Evolutionary conservation across 2,888 invertebrate genomes (phyloP).

Genomic region (Lumbricus terrestris): DNA sequence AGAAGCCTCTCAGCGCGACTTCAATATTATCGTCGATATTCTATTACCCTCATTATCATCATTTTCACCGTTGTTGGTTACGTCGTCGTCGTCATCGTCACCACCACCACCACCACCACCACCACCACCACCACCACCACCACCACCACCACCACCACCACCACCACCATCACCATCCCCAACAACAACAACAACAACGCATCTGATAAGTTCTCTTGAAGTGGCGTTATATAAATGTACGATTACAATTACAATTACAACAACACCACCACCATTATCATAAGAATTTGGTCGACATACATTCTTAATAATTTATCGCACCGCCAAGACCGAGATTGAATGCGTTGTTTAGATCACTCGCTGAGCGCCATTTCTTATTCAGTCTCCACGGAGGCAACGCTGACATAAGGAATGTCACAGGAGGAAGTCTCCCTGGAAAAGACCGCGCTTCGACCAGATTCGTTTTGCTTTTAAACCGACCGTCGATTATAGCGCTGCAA

Average conservation of each 20-base stretch:
- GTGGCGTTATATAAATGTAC: too few relatives aligned
- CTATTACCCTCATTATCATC: too few relatives aligned
- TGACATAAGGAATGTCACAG: neutral
- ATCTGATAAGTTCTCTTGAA: too few relatives aligned
- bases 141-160: too few relatives aligned
- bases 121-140: neutral
- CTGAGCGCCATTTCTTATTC: neutral
- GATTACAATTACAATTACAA: too few relatives aligned
- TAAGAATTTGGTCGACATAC: neutral
- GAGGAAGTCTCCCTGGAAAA: too few relatives aligned
- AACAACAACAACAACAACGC: neutral
- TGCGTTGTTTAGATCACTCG: neutral
- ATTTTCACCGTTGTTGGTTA: too few relatives aligned
- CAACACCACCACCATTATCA: too few relatives aligned
- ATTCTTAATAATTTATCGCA: neutral
- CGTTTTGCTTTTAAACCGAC: neutral
- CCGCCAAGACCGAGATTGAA: neutral
- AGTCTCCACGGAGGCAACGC: neutral
- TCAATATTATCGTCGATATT: too few relatives aligned
- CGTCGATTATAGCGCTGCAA: neutral
- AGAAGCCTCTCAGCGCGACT: too few relatives aligned
- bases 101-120: too few relatives aligned
- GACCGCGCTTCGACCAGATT: neutral
- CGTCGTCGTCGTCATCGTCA: too few relatives aligned
- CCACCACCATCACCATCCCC: neutral